phyloP scores from a whole-genome alignment of 2,888 invertebrate genomes.

The Tipula helvola region DNA sequence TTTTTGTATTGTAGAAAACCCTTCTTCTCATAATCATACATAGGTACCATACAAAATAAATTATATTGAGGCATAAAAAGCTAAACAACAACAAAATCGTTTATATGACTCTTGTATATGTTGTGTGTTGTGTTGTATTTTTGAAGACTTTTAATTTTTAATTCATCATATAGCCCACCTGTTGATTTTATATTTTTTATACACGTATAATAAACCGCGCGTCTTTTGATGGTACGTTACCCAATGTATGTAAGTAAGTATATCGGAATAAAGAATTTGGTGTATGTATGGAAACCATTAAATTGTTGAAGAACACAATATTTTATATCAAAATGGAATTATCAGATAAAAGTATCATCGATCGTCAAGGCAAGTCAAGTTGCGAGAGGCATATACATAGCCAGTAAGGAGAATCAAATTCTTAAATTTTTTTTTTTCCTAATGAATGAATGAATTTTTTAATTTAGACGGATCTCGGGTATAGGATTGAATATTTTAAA shows the following conservation, averaged over 20 bases:
- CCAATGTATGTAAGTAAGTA: neutral
- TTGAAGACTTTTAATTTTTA: neutral
- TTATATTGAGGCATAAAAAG: neutral
- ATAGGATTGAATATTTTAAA: neutral
- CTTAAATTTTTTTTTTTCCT: neutral
- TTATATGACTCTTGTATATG: neutral
- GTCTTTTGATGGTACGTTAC: neutral
- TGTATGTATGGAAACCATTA: neutral
- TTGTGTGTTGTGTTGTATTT: neutral
- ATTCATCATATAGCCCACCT: slow-evolving; percentile 4
- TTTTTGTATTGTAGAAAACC: neutral
- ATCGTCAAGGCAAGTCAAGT: neutral
- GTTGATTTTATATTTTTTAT: neutral
- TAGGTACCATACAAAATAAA: neutral
- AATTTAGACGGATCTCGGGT: neutral
- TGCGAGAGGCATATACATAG: neutral
- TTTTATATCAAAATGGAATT: neutral
- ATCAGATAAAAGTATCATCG: neutral
- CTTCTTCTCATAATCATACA: neutral
- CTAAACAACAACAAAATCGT: neutral
- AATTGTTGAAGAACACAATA: neutral
- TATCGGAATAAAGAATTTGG: neutral
- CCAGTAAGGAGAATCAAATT: neutral
- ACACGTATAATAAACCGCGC: neutral
- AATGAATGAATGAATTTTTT: neutral